These are phyloP conservation scores for Ariolimax columbianus DNA, from an alignment of 2,888 invertebrate species.

Conservation along the genomic window DNA sequence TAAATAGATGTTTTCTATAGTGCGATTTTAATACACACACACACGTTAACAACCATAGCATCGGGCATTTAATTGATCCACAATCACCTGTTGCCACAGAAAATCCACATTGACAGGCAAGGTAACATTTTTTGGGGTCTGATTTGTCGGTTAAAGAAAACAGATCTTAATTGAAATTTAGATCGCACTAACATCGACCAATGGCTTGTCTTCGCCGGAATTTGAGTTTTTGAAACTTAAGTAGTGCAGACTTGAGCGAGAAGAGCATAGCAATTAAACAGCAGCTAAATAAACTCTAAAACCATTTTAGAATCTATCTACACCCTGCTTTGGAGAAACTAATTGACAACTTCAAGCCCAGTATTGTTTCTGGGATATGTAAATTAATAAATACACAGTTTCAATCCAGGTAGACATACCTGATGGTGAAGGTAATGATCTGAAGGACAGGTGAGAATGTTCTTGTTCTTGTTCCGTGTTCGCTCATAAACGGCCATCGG, in stretches of 20 bases:
- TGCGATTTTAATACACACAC: too few species aligned
- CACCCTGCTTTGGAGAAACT: too few species aligned
- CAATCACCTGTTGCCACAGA: not conserved
- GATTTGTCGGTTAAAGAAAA: constrained; percentile 4
- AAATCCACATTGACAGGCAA: not conserved
- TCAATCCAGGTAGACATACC: too few species aligned
- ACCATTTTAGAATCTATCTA: too few species aligned
- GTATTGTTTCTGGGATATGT: too few species aligned
- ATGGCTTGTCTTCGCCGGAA: not conserved
- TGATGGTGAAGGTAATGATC: too few species aligned
- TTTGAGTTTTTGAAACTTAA: not conserved
- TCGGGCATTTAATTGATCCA: not conserved
- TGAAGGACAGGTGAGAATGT: too few species aligned
- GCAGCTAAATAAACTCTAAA: not conserved
- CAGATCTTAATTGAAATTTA: constrained; percentile 24
- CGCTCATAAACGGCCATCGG: too few species aligned
- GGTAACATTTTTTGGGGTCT: constrained; percentile 2
- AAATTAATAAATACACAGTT: too few species aligned
- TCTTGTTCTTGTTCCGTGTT: too few species aligned
- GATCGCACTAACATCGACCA: not conserved
- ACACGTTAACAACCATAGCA: not conserved
- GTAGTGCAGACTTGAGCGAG: not conserved
- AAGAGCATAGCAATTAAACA: not conserved
- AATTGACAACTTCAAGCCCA: too few species aligned
- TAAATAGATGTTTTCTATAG: too few species aligned